Conservation (phyloP, 1,140 invertebrate species). For the Plectus sambesii region DNA sequence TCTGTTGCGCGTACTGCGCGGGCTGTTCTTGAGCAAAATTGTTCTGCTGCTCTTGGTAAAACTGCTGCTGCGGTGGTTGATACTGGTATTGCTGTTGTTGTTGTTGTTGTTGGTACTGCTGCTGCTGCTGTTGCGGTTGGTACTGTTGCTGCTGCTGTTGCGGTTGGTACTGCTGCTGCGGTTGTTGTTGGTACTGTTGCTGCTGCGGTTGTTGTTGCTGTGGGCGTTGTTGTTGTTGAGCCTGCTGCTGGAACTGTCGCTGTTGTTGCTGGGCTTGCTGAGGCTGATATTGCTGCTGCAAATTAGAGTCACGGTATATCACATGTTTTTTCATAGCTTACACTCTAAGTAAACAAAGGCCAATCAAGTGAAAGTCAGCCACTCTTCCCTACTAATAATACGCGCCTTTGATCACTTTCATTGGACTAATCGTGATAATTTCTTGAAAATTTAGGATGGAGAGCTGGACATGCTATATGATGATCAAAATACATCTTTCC, state of each 20-base stretch:
- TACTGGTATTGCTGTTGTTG: conserved; percentile 18
- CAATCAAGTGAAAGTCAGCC: too few relatives aligned
- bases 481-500: too few relatives aligned
- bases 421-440: too few relatives aligned
- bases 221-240: conserved; percentile 7
- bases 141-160: conserved; percentile 18
- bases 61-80: conserved; percentile 11
- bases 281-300: too few relatives aligned
- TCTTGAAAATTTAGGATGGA: too few relatives aligned
- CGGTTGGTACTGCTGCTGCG: conserved; percentile 13
- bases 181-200: conserved; percentile 20
- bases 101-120: conserved; percentile 25
- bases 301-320: too few relatives aligned
- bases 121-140: conserved; percentile 25
- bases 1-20: background rate
- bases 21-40: conserved; percentile 8
- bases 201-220: conserved; percentile 11
- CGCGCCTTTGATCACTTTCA: too few relatives aligned
- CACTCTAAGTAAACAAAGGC: too few relatives aligned
- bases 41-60: conserved; percentile 8
- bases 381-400: too few relatives aligned
- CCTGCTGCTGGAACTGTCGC: background rate
- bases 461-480: too few relatives aligned
- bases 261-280: conserved; percentile 9
- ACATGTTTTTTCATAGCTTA: too few relatives aligned